phyloP scores from a whole-genome alignment of 2,113 vertebrate genomes.

The Phrynocephalus versicolor region DNA sequence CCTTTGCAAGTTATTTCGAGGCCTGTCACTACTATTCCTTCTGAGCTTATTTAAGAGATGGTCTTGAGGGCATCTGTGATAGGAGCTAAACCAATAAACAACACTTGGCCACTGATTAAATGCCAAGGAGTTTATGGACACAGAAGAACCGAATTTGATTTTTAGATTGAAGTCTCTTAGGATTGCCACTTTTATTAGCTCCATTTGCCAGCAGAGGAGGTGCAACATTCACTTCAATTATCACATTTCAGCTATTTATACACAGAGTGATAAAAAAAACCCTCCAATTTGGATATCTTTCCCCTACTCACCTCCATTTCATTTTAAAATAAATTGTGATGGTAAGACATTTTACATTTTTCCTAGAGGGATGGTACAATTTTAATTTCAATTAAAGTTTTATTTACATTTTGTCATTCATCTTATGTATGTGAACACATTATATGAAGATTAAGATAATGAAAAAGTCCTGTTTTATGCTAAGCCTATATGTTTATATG shows the following conservation, averaged over 20 bases:
- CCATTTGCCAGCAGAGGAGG: conserved; percentile 7
- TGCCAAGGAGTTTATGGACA: conserved; percentile 37
- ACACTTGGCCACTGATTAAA: conserved; percentile 41
- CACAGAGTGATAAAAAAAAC: background rate
- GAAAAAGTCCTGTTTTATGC: background rate
- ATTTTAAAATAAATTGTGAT: conserved; percentile 9
- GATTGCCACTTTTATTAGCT: background rate
- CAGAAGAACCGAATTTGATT: conserved; percentile 22
- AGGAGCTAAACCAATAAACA: conserved; percentile 34
- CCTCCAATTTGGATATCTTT: background rate
- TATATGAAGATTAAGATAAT: background rate
- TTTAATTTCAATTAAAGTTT: conserved; percentile 10
- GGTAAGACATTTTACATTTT: background rate
- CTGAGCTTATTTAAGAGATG: conserved; percentile 34
- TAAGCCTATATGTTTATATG: background rate
- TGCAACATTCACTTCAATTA: conserved; percentile 1
- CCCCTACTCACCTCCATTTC: background rate
- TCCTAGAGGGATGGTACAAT: background rate
- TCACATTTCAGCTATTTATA: background rate
- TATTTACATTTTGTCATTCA: background rate
- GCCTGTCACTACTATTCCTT: conserved; percentile 22
- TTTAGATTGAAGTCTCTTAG: conserved; percentile 1
- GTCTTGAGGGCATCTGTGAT: conserved; percentile 1
- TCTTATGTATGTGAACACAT: background rate
- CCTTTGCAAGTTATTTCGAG: conserved; percentile 39